Percentiles rank a stretch among this genome's conserved stretches.
Evolutionary conservation across 2,113 vertebrate species (phyloP).

Genomic region (Callionymus lyra): DNA sequence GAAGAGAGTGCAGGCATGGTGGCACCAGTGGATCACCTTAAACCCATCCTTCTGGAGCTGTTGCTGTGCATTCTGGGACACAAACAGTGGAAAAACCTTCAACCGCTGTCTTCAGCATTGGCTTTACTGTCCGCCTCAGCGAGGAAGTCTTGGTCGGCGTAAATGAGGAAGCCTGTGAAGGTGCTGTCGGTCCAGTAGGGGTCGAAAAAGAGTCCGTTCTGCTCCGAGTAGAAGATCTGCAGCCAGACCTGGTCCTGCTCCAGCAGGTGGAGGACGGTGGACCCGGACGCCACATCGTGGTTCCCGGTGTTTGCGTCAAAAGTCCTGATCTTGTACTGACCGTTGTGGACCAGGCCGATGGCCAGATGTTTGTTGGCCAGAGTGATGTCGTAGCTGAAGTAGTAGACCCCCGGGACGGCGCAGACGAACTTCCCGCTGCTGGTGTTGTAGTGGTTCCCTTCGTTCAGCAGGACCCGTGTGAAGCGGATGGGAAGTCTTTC

Average conservation of each 20-base stretch:
- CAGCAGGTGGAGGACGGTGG: constrained; percentile 82
- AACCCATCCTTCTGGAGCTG: no score
- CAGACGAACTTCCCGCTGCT: constrained; percentile 90
- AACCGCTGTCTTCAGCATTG: constrained; percentile 9
- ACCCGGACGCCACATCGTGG: constrained; percentile 88
- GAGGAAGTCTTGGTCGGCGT: constrained; percentile 77
- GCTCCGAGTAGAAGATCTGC: constrained; percentile 95
- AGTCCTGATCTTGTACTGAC: constrained; percentile 90
- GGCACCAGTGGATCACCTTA: no score
- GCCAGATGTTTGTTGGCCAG: constrained; percentile 93
- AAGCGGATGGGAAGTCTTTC: constrained; percentile 92
- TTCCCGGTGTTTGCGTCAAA: constrained; percentile 96
- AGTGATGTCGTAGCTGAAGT: constrained; percentile 93
- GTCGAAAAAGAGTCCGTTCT: constrained; percentile 93
- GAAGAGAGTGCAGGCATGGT: no score
- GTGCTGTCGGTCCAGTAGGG: constrained; percentile 97
- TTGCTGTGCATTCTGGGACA: no score
- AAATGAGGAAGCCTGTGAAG: constrained; percentile 93
- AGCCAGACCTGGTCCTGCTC: constrained; percentile 87
- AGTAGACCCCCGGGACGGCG: constrained; percentile 84
- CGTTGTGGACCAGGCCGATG: constrained; percentile 91
- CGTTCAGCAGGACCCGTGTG: constrained; percentile 87
- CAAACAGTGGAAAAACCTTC: no score
- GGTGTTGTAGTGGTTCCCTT: constrained; percentile 84
- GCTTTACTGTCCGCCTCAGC: constrained; percentile 61